phyloP scores from a whole-genome alignment of 2,797 vertebrate genomes.

The Enteromius viviparus region DNA sequence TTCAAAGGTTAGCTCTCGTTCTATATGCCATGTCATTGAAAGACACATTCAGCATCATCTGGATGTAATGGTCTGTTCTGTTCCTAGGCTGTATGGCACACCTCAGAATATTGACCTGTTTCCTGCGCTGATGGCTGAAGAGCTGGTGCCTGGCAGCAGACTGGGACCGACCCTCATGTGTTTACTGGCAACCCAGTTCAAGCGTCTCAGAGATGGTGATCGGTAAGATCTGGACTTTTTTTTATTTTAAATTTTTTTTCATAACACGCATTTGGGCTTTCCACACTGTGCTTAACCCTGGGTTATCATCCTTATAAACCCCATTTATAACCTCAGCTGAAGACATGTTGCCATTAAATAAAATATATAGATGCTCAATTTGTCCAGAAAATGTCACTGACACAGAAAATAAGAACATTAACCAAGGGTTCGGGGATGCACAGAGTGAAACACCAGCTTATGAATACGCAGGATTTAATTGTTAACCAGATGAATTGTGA shows the following conservation, averaged over 20 bases:
- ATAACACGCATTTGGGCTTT: neutral
- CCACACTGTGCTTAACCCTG: neutral
- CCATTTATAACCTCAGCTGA: neutral
- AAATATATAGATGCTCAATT: neutral
- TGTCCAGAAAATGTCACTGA: no score
- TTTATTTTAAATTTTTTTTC: neutral
- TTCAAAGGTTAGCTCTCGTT: conserved; percentile 80
- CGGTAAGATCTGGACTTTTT: conserved; percentile 74
- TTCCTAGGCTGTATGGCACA: conserved; percentile 87
- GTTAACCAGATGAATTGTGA: no score
- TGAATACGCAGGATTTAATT: no score
- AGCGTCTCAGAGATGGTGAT: conserved; percentile 90
- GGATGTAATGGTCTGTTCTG: neutral
- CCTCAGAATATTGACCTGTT: conserved; percentile 94
- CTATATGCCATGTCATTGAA: neutral
- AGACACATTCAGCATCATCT: neutral
- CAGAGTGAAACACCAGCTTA: no score
- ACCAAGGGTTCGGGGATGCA: no score
- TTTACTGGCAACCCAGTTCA: conserved; percentile 89
- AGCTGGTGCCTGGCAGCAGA: conserved; percentile 92
- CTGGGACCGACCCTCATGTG: conserved; percentile 96
- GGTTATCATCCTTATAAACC: neutral
- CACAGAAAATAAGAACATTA: no score
- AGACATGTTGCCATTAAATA: neutral
- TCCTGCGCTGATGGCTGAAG: conserved; percentile 96